Percentiles rank a stretch among this genome's conserved stretches.
Conservation (phyloP, 2,888 invertebrate genomes). For the Papilio elwesi region DNA sequence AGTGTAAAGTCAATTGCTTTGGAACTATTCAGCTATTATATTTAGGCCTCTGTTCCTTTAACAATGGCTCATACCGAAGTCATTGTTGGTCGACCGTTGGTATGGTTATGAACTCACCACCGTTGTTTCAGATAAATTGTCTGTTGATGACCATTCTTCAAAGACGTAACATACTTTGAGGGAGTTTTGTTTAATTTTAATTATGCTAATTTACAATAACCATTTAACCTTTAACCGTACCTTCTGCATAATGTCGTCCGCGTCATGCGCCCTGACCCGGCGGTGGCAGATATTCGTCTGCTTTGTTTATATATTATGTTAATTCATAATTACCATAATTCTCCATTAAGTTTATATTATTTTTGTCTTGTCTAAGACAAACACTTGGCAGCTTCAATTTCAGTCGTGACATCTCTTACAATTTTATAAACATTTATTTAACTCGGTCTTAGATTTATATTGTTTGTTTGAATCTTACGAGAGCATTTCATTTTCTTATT, state of each 20-base stretch:
- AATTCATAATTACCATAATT: neutral
- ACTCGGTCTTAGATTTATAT: neutral
- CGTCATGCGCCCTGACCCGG: constrained; percentile 7
- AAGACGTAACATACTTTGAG: too few relatives aligned
- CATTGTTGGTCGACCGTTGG: neutral
- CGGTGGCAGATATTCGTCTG: neutral
- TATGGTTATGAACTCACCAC: too few relatives aligned
- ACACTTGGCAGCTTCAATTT: neutral
- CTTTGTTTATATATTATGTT: neutral
- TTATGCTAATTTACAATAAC: neutral
- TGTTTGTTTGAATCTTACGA: too few relatives aligned
- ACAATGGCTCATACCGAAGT: neutral
- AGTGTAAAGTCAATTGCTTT: too few relatives aligned
- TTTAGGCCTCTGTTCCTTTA: neutral
- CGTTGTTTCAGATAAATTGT: neutral
- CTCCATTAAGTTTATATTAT: neutral
- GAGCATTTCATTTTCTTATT: too few relatives aligned
- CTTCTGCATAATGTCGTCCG: neutral
- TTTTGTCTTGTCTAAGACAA: too few relatives aligned
- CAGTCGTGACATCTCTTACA: neutral
- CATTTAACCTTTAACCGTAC: neutral
- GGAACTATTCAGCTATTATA: too few relatives aligned
- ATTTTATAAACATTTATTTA: neutral
- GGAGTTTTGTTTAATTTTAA: constrained; percentile 1
- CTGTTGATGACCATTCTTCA: neutral